Percentiles rank a stretch among this genome's conserved stretches.
phyloP scores from a whole-genome alignment of 2,888 invertebrate species.

The Eumerus sabulonum region DNA sequence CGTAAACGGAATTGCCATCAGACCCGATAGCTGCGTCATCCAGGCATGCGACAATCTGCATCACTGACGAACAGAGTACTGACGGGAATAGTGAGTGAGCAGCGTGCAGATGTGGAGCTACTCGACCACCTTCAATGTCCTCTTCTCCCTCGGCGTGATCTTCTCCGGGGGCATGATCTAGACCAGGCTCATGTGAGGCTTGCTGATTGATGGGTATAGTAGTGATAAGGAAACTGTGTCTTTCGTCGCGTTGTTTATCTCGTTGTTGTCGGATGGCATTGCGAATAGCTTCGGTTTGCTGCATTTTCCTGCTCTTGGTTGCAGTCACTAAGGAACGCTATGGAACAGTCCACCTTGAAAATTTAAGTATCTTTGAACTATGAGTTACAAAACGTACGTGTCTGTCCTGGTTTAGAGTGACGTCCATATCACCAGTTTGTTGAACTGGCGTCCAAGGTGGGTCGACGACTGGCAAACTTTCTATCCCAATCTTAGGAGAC shows the following conservation, averaged over 20 bases:
- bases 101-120: conserved; percentile 91
- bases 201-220: conserved; percentile 96
- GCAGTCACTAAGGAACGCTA: conserved; percentile 97
- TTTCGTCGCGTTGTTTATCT: conserved; percentile 95
- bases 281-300: conserved; percentile 98
- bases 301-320: conserved; percentile 98
- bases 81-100: conserved; percentile 98
- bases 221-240: conserved; percentile 96
- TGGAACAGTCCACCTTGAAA: neutral
- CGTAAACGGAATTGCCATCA: conserved; percentile 97
- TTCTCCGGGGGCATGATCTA: conserved; percentile 90
- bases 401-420: conserved; percentile 98
- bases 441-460: conserved; percentile 99
- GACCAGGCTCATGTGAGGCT: conserved; percentile 97
- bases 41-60: conserved; percentile 94
- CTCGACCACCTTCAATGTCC: conserved; percentile 85
- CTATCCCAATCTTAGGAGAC: conserved; percentile 98
- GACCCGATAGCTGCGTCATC: conserved; percentile 97
- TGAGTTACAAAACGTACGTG: conserved; percentile 84
- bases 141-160: conserved; percentile 91
- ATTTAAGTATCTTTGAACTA: neutral
- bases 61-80: conserved; percentile 95
- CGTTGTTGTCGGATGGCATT: conserved; percentile 96
- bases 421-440: conserved; percentile 99
- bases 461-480: conserved; percentile 95